Evolutionary conservation across 2,113 vertebrate genomes (phyloP).

Genomic region (Mellivora capensis): DNA sequence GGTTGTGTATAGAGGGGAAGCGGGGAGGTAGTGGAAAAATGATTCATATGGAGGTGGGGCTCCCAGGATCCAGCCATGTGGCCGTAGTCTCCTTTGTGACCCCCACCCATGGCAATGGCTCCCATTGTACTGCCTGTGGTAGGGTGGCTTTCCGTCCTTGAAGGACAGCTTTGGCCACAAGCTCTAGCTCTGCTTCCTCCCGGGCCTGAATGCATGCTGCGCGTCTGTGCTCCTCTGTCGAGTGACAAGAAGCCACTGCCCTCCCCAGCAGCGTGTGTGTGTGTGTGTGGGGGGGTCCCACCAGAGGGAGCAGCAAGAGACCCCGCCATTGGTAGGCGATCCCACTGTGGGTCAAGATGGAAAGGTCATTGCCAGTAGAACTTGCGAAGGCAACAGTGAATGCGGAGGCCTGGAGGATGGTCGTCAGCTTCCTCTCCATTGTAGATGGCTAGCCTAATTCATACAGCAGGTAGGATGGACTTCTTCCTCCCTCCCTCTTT

Average conservation of each 20-base stretch:
- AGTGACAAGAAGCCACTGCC: neutral
- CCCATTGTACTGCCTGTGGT: neutral
- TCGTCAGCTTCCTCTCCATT: neutral
- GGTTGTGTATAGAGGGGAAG: neutral
- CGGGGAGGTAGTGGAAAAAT: neutral
- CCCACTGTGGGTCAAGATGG: neutral
- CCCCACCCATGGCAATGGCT: neutral
- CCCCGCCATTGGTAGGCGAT: neutral
- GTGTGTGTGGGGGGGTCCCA: neutral
- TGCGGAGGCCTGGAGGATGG: neutral
- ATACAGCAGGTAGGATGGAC: neutral
- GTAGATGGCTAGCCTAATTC: neutral
- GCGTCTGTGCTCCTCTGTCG: neutral
- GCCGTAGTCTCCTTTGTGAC: neutral
- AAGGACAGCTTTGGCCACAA: neutral
- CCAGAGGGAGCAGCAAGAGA: neutral
- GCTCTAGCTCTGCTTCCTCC: neutral
- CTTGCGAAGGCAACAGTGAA: neutral
- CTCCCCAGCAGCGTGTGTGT: neutral
- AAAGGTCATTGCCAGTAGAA: neutral
- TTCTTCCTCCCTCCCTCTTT: neutral
- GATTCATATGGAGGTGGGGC: neutral
- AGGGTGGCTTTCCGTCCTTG: neutral
- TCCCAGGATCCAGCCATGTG: neutral
- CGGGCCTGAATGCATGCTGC: neutral